phyloP scores from a whole-genome alignment of 2,888 invertebrate genomes.

The Drosophila kanekoi region DNA sequence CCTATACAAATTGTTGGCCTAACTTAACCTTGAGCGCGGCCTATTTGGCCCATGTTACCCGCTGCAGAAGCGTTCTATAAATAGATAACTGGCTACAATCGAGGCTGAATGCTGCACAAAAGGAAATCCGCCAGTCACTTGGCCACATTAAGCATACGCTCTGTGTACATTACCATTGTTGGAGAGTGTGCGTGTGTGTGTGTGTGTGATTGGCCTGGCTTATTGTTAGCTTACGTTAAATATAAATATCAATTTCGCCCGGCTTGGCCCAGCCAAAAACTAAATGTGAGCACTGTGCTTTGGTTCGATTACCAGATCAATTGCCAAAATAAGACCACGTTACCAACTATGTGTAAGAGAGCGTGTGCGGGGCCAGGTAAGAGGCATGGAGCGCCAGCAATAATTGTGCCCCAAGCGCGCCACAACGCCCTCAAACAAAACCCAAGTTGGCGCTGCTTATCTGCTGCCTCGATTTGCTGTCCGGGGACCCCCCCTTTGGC shows the following conservation, averaged over 20 bases:
- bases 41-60: constrained; percentile 7
- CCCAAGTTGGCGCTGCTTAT: constrained; percentile 76
- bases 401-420: constrained; percentile 64
- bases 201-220: constrained; percentile 44
- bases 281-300: constrained; percentile 65
- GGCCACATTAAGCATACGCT: constrained; percentile 71
- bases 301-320: constrained; percentile 74
- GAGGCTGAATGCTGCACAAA: constrained; percentile 47
- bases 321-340: constrained; percentile 71
- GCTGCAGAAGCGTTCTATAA: constrained; percentile 10
- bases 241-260: constrained; percentile 77
- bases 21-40: background rate
- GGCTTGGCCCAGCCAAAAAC: constrained; percentile 61
- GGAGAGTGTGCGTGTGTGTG: constrained; percentile 5
- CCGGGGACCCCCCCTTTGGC: constrained; percentile 49
- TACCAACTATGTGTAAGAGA: constrained; percentile 48
- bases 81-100: constrained; percentile 34
- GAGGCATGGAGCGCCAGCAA: constrained; percentile 17
- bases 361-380: constrained; percentile 4
- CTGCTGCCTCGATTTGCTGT: constrained; percentile 64
- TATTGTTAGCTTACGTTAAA: constrained; percentile 76
- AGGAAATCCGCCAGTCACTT: constrained; percentile 74
- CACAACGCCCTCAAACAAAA: constrained; percentile 78
- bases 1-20: background rate
- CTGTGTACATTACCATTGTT: constrained; percentile 24